phyloP scores from a whole-genome alignment of 2,113 vertebrate species.

The Colius striatus region DNA sequence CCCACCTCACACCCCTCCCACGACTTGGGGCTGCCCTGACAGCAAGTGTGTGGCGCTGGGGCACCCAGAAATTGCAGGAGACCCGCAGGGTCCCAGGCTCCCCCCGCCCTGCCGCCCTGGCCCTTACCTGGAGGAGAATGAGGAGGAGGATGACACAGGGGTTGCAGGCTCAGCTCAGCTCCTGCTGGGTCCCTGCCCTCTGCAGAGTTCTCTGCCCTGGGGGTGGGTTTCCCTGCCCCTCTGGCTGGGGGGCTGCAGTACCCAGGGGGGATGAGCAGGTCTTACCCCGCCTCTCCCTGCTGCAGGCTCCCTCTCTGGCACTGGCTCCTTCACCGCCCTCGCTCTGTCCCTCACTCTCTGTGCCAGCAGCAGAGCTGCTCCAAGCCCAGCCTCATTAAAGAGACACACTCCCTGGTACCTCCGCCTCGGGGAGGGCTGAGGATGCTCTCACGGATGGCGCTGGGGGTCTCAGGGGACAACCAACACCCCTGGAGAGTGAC shows the following conservation, averaged over 20 bases:
- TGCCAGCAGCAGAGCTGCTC: constrained; percentile 67
- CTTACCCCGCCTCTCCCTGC: constrained; percentile 43
- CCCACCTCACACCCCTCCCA: neutral
- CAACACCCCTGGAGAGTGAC: neutral
- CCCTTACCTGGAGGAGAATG: constrained; percentile 48
- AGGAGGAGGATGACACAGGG: constrained; percentile 17
- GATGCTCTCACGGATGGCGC: neutral
- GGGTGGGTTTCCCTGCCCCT: neutral
- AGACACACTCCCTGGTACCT: constrained; percentile 39
- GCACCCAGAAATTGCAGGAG: neutral
- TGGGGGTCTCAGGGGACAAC: neutral
- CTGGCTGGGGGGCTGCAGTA: neutral
- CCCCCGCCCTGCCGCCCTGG: accelerated
- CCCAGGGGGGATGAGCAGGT: neutral
- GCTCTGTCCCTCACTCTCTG: constrained; percentile 62
- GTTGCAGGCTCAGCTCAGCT: constrained; percentile 3
- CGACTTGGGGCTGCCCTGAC: neutral
- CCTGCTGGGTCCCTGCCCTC: neutral
- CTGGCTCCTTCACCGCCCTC: constrained; percentile 63
- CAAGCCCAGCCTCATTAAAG: constrained; percentile 75
- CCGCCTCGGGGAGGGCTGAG: neutral
- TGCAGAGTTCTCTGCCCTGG: neutral
- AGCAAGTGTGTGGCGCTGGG: accelerated
- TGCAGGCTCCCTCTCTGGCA: constrained; percentile 61
- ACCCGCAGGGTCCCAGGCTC: neutral